Base-by-base conservation (phyloP, 2,888 invertebrate species). In the Hetaerina titia region DNA sequence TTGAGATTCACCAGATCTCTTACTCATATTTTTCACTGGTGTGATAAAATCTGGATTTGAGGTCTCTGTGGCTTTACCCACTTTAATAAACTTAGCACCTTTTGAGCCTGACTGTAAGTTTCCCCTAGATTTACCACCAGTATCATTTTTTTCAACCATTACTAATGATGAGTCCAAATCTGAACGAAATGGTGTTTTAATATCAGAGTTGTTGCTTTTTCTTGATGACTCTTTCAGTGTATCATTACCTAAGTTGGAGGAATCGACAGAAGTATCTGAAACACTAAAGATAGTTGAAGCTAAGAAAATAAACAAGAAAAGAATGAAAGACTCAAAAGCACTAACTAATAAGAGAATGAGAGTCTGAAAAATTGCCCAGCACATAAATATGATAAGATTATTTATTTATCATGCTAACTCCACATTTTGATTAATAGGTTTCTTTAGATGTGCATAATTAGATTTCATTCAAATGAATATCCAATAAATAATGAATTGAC, bases 11-110 rank as follows among this genome's bases (percentile, higher is more conserved):
- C n/a, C 56, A 45, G n/a, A 9, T n/a, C 45, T 56, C 22, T 56
- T 63, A 15, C 22, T 11, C 31, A n/a, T 92, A n/a, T 56, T 92
- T 56, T 92, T 92, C 22, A 69, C 45, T 13, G 92, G 92, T 56
- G 92, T 92, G 22, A 17, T 13, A 11, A 64, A 92, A 31, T 81
- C 31, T 81, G 31, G 31, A 81, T 81, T 31, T 31, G 11, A 31
- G 13, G 31, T 31, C 31, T 81, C 81, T 15, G 1, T 31, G 2
- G 11, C 7, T 13, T 81, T 81, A 13, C 9, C 81, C 25, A 15
- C 81, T 0, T 7, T 31, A 8, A 31, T 15, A 22, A 5, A 7
- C 15, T 31, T 81, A 81, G 81, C 31, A 31, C 11, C 31, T 11
- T 11, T 13, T 13, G 31, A 45, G 4, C 45, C 45, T 45, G 45